phyloP scores from a whole-genome alignment of 2,888 invertebrate species.

The Nipponacmea schrenckii region DNA sequence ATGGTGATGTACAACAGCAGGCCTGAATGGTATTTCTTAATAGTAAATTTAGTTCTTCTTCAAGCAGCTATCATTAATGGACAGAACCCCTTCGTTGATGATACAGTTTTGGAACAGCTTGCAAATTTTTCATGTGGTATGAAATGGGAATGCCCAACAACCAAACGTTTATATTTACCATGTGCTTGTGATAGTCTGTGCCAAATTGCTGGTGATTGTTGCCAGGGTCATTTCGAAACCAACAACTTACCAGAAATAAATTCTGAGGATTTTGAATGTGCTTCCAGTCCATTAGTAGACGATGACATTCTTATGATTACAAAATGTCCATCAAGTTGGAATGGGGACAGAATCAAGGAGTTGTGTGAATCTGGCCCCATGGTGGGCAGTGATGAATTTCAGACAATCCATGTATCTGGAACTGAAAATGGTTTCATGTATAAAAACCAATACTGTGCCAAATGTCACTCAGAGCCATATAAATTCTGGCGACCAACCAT shows the following conservation, averaged over 20 bases:
- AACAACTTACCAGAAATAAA: background rate
- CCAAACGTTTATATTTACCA: background rate
- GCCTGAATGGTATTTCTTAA: too few species aligned
- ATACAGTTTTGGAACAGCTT: background rate
- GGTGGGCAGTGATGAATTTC: background rate
- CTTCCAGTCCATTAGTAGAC: background rate
- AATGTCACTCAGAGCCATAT: conserved; percentile 26
- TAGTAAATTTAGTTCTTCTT: too few species aligned
- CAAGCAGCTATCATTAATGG: too few species aligned
- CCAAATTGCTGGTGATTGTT: background rate
- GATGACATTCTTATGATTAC: background rate
- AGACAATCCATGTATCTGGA: conserved; percentile 39
- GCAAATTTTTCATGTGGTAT: background rate
- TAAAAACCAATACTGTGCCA: conserved; percentile 42
- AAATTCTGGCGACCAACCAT: background rate
- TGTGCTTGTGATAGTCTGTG: background rate
- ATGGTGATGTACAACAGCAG: too few species aligned
- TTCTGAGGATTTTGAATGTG: background rate
- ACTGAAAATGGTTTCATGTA: conserved; percentile 30
- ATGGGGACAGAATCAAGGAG: background rate
- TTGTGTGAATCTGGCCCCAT: background rate
- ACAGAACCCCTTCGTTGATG: background rate
- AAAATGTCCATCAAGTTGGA: background rate
- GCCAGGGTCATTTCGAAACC: background rate
- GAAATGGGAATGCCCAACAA: background rate